Evolutionary conservation across 1,140 invertebrate genomes (phyloP), one percentile per base, ranked within the genome.

Genomic region (Camponotus pennsylvanicus): DNA sequence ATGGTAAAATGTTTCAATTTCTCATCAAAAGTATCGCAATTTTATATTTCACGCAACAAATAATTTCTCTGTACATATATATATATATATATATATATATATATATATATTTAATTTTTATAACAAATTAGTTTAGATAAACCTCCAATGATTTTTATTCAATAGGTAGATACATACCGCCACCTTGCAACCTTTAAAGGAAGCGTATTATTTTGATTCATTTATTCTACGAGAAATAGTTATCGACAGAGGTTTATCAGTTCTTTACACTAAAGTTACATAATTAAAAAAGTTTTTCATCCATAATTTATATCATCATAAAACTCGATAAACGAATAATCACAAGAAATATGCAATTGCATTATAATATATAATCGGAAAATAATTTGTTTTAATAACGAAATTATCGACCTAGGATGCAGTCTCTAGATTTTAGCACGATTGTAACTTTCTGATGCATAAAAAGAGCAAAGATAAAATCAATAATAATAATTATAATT

Each of bases 341-440:
- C 15, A 52, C 49, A 52, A 52, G 1, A 15, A 52, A 52, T 5
- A 52, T 52, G 13, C 8, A 2, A 78, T 67, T 11, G n/a, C 11
- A 55, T 55, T 45, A 32, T 70, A 40, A 11, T 21, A 18, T 15
- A 34, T 59, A 82, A 75, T 37, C 55, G 18, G 1, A 9, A 73
- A 27, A 73, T 83, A 83, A 83, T 42, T 73, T 21, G 6, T 61
- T 40, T 37, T 37, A 61, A 57, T 8, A 37, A 32, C 18, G 6
- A 83, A 75, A 83, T 83, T 83, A 83, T 83, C 79, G 69, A 83
- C 55, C 13, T 45, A 75, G 13, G 40, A 83, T 83, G 79, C 40
- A 61, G 27, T 18, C 5, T 8, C 52, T 27, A 66, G 15, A 82
- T 71, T 52, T 52, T 71, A 83, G 6, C 52, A 55, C 7, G 13